Base-by-base conservation (phyloP, 2,113 vertebrate genomes). In the Pelvicachromis taeniatus region DNA sequence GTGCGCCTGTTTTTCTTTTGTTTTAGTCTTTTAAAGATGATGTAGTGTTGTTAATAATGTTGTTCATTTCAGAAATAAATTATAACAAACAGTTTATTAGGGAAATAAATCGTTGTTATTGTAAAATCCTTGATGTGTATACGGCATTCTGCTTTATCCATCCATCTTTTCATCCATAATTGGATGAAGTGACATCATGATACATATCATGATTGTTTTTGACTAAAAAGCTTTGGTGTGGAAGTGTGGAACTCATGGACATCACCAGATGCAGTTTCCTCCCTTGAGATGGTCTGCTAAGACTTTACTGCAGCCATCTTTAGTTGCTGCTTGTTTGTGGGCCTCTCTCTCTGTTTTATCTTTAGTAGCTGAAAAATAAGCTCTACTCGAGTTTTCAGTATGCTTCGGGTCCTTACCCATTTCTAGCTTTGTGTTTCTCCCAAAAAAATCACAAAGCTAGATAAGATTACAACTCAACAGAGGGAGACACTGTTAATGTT, bases 1-100 rank as follows among this genome's bases (percentile, higher is more conserved):
- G 98, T 99, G 97, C 78, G 78, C 31, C 79, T 17, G 21, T 33
- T 38, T 38, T 84, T 35, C 77, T 78, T 54, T 40, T 23, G 48
- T 33, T n/a, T 59, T 7, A 48, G 56, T 42, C 33, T 29, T 70
- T 73, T 38, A 59, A 83, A 9, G 40, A 55, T 42, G 42, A 9
- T 73, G 40, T 38, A 42, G 33, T 75, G 23, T 50, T 50, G 42
- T 48, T 50, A 50, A 11, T 73, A 1, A 50, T 73, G 68, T 26
- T 48, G 42, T 50, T 31, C 50, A 21, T 38, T 38, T 65, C 61
- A 38, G 11, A 38, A 65, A 65, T 38, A 21, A 38, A 21, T 19
- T 65, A 65, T 38, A 65, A 2, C 19, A 1, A 38, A 8, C 59
- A 65, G 59, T 65, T 65, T 65, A 65, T 63, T 63, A 6, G 3